Evolutionary conservation across 1,140 invertebrate genomes (phyloP).

Genomic region (Drosophila pseudoobscura): DNA sequence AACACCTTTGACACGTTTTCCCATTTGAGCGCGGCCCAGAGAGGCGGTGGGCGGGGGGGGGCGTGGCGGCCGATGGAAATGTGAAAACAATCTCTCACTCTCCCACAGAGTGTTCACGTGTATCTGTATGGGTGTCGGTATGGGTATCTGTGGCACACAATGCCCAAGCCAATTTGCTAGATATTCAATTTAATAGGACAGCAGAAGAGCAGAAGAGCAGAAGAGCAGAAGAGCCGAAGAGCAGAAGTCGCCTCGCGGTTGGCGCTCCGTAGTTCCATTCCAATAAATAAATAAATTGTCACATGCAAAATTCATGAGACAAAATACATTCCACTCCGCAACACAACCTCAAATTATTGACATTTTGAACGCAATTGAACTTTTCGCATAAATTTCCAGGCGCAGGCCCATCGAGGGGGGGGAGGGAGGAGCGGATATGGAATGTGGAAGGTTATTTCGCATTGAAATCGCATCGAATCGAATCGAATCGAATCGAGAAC

Average conservation of each 20-base stretch:
- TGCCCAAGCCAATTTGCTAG: constrained; percentile 16
- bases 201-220: constrained; percentile 12
- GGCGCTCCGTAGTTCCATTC: constrained; percentile 30
- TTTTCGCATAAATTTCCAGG: constrained; percentile 67
- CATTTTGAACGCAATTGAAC: constrained; percentile 80
- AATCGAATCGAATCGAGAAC: constrained; percentile 3
- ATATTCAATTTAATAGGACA: neutral
- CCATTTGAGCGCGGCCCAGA: constrained; percentile 4
- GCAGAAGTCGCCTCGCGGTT: constrained; percentile 12
- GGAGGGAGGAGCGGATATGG: neutral
- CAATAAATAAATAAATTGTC: constrained; percentile 80
- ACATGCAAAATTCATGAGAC: constrained; percentile 76
- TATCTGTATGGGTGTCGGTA: neutral
- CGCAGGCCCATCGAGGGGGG: neutral
- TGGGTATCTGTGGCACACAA: neutral
- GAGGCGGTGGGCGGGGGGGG: neutral
- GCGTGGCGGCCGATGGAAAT: neutral
- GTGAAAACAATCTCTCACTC: constrained; percentile 26
- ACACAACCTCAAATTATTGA: constrained; percentile 69
- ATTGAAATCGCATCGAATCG: neutral
- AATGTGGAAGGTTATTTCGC: constrained; percentile 1
- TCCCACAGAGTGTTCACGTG: constrained; percentile 1
- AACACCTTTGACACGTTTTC: constrained; percentile 77
- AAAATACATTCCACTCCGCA: constrained; percentile 23
- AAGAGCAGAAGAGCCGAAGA: neutral